Conservation (phyloP, 2,888 invertebrate genomes). For the Lithophane socia region DNA sequence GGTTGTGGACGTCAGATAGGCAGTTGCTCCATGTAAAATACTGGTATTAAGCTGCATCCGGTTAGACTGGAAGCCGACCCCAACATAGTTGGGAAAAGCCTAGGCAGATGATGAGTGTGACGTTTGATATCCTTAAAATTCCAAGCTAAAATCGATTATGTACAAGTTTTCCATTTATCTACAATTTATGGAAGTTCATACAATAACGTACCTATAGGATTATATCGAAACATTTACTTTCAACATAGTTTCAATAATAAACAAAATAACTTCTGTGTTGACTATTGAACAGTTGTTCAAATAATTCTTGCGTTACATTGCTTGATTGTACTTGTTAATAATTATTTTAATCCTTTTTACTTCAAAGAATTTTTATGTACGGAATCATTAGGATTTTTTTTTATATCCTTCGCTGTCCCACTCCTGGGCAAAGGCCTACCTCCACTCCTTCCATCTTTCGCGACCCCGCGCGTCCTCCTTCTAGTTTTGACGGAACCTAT, state of each 20-base stretch:
- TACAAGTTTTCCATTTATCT: not conserved
- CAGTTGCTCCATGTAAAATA: too few species aligned
- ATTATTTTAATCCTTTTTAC: not conserved
- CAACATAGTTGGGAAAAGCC: not conserved
- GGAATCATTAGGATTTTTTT: too few species aligned
- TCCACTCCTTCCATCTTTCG: too few species aligned
- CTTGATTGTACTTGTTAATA: not conserved
- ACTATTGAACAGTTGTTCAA: constrained; percentile 8
- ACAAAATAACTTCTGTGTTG: not conserved
- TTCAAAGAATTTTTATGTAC: not conserved
- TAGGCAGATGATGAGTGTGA: not conserved
- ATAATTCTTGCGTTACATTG: not conserved
- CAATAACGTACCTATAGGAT: not conserved
- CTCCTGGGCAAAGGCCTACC: too few species aligned
- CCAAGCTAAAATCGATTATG: not conserved
- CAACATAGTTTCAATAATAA: not conserved
- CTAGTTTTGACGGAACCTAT: too few species aligned
- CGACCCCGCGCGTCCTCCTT: too few species aligned
- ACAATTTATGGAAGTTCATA: not conserved
- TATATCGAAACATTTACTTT: not conserved
- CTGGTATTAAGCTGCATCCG: too few species aligned
- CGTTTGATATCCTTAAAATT: not conserved
- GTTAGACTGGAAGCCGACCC: too few species aligned
- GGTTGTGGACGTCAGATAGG: too few species aligned
- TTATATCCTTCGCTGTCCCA: not conserved